Percentiles rank a stretch among this genome's conserved stretches.
These are phyloP conservation scores for Emydocephalus ijimae DNA, from an alignment of 2,113 vertebrate species.

Conservation along the genomic window DNA sequence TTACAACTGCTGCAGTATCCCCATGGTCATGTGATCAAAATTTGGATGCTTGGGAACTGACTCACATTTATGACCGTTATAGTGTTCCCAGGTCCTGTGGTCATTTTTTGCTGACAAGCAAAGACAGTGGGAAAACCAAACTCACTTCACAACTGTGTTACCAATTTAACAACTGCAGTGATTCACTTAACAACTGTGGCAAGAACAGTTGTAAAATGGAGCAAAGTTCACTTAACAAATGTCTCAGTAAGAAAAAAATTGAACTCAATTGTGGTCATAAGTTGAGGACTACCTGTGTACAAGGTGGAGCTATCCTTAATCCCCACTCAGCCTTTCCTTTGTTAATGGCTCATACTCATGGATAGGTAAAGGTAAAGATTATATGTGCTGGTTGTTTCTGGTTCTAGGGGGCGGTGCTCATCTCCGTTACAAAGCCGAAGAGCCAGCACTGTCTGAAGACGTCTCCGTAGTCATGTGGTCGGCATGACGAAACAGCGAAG, in stretches of 20 bases:
- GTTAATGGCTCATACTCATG: neutral
- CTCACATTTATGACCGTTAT: neutral
- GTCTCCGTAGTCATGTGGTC: no score
- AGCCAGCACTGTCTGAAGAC: no score
- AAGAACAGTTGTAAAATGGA: neutral
- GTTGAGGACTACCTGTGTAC: neutral
- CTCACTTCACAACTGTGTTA: neutral
- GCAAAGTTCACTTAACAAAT: neutral
- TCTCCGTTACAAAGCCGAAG: no score
- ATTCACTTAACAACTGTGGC: neutral
- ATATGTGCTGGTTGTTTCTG: no score
- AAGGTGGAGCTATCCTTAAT: neutral
- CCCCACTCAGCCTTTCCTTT: neutral
- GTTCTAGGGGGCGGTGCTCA: no score
- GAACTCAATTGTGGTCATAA: neutral
- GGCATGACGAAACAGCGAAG: no score
- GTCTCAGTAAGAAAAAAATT: neutral
- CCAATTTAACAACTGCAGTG: neutral
- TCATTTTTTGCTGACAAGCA: neutral
- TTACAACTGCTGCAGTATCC: neutral
- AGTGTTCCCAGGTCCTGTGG: neutral
- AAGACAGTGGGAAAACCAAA: neutral
- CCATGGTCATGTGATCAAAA: neutral
- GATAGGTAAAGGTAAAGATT: no score
- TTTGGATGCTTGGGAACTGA: neutral